Base-by-base conservation (phyloP, 2,797 vertebrate genomes). In the Onychomys arenicola region DNA sequence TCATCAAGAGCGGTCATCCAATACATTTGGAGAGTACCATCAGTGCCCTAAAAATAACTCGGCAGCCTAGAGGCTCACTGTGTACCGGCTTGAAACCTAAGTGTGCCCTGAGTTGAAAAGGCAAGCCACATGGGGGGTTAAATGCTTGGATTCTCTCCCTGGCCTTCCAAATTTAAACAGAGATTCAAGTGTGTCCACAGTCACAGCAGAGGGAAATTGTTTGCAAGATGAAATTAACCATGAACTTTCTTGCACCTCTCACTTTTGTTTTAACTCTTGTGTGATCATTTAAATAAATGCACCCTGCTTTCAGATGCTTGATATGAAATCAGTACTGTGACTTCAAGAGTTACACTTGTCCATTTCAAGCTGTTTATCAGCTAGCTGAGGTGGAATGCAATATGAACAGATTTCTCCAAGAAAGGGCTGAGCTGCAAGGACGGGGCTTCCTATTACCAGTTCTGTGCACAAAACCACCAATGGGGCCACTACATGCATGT, bases 21-120 rank as follows among this genome's bases (percentile, higher is more conserved):
- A 89, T 97, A 93, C 92, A 85, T 96, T 96, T 91, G 77, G 89
- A 96, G 65, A 91, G 89, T 75, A 92, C 78, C 95, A 94, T 94
- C 96, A 91, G 55, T 69, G 94, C 81, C 91, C 92, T 97, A 97
- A 95, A 97, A 97, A 98, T 97, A 98, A 96, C 96, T 83, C 84
- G 71, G 86, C 96, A 94, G 91, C 81, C 78, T 89, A 8, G 34
- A 81, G 80, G 67, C 67, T 95, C 78, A 25, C 85, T 95, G 89
- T 97, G 93, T 85, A 90, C 97, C 92, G 78, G 88, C 95, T 96
- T 92, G 95, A 95, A 94, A 93, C 67, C 80, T 57, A 97, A 96
- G 73, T 69, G 91, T 29, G 67, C 11, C 21, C 92, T 90, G 90
- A 96, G 84, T 93, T 97, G 67, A 91, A 98, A 93, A 95, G 81